Percentiles rank a stretch among this genome's conserved stretches.
phyloP scores from a whole-genome alignment of 2,888 invertebrate genomes.

The Drosophila anomalata region DNA sequence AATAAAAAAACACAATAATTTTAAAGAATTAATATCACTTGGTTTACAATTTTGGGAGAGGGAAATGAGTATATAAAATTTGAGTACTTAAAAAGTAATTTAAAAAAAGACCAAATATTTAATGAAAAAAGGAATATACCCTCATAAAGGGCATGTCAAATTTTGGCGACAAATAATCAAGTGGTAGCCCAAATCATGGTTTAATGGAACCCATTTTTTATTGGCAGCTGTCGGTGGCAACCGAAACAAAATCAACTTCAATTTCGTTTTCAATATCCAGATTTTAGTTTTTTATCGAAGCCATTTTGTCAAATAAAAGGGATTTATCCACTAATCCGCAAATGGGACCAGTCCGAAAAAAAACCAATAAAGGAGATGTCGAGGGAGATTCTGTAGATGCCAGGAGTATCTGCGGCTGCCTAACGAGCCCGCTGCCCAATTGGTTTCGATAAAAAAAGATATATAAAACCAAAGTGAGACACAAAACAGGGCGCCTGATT shows the following conservation, averaged over 20 bases:
- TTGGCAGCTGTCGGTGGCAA: slow-evolving; percentile 59
- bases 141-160: slow-evolving; percentile 22
- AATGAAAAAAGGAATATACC: not conserved
- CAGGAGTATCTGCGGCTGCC: slow-evolving; percentile 49
- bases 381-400: slow-evolving; percentile 9
- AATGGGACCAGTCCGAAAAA: slow-evolving; percentile 58
- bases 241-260: slow-evolving; percentile 70
- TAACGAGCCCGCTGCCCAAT: slow-evolving; percentile 38
- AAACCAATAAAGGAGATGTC: slow-evolving; percentile 29
- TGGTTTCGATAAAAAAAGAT: slow-evolving; percentile 57
- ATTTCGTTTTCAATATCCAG: slow-evolving; percentile 50
- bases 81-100: no score
- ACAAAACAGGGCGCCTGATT: slow-evolving; percentile 57
- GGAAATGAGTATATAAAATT: no score
- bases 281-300: slow-evolving; percentile 62
- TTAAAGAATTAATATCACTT: no score
- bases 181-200: slow-evolving; percentile 18
- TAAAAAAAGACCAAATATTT: not conserved
- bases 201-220: slow-evolving; percentile 36
- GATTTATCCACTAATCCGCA: slow-evolving; percentile 72
- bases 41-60: no score
- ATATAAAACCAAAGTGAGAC: slow-evolving; percentile 33
- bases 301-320: slow-evolving; percentile 77
- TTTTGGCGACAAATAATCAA: slow-evolving; percentile 48
- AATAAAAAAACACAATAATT: no score